Conservation (phyloP, 2,888 invertebrate species). For the Buathra laborator region DNA sequence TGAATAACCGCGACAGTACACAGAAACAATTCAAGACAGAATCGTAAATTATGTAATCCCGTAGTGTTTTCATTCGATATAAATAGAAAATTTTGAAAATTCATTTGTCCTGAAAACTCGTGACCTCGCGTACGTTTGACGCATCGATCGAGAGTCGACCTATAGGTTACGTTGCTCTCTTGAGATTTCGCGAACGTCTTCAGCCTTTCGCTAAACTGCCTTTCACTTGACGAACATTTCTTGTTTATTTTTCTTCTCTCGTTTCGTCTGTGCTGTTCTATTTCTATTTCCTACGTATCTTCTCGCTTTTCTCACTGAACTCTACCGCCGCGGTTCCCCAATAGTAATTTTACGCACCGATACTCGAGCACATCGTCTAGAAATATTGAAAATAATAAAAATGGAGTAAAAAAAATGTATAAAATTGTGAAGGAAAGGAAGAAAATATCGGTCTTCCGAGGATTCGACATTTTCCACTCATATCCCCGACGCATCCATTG, state of each 20-base stretch:
- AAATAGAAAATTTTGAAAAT: not conserved
- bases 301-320: not conserved
- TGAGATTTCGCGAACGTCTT: constrained; percentile 50
- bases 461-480: constrained; percentile 58
- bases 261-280: not conserved
- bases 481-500: constrained; percentile 29
- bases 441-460: constrained; percentile 49
- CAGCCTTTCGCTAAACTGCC: constrained; percentile 2
- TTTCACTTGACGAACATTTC: constrained; percentile 49
- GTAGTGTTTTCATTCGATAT: not conserved
- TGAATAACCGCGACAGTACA: not conserved
- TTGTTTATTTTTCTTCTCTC: constrained; percentile 54
- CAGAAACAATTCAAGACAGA: not conserved
- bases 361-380: constrained; percentile 1
- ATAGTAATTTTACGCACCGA: constrained; percentile 18
- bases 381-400: not conserved
- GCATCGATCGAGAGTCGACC: not conserved
- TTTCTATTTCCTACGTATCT: constrained; percentile 24
- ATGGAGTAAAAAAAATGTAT: constrained; percentile 7
- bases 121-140: not conserved
- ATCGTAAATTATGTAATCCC: not conserved
- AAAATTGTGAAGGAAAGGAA: constrained; percentile 14
- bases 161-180: constrained; percentile 6
- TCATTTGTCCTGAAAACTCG: not conserved
- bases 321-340: not conserved